A percentile compares a stretch with the other conserved stretches of the same genome.
Evolutionary conservation across 2,888 invertebrate species (phyloP).

Genomic region (Tachystola acroxantha): DNA sequence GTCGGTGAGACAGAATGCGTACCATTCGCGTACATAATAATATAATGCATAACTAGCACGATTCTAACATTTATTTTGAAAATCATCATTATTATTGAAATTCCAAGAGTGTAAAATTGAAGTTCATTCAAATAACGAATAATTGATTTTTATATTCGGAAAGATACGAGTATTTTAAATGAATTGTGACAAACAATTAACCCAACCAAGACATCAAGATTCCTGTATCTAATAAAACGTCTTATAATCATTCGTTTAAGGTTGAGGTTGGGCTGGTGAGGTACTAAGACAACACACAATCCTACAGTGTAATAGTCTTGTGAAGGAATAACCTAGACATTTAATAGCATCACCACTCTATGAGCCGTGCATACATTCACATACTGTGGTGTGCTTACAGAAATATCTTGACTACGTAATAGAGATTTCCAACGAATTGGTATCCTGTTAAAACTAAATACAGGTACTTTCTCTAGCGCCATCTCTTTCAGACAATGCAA

Average conservation of each 20-base stretch:
- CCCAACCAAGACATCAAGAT: neutral
- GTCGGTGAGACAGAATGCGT: neutral
- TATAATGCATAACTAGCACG: slow-evolving; percentile 11
- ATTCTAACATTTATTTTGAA: slow-evolving; percentile 14
- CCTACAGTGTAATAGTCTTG: slow-evolving; percentile 7
- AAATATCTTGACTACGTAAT: slow-evolving; percentile 11
- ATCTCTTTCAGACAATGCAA: too few species aligned
- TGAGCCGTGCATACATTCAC: slow-evolving; percentile 14
- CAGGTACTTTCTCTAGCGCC: too few species aligned
- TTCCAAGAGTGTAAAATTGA: too few species aligned
- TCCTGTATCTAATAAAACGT: neutral
- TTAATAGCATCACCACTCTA: slow-evolving; percentile 14
- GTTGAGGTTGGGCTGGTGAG: neutral
- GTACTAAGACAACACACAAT: neutral
- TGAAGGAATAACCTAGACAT: slow-evolving; percentile 18
- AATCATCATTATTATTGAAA: too few species aligned
- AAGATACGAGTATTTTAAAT: too few species aligned
- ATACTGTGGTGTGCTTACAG: slow-evolving; percentile 21
- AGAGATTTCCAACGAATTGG: too few species aligned
- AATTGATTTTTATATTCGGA: too few species aligned
- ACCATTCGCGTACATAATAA: slow-evolving; percentile 2
- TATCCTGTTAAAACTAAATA: too few species aligned
- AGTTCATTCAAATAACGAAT: too few species aligned
- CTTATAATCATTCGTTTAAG: neutral
- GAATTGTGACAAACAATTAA: too few species aligned